A percentile compares a stretch with the other conserved stretches of the same genome.
These are phyloP conservation scores for Danio tinwini DNA, from an alignment of 2,797 vertebrate species.

Conservation along the genomic window DNA sequence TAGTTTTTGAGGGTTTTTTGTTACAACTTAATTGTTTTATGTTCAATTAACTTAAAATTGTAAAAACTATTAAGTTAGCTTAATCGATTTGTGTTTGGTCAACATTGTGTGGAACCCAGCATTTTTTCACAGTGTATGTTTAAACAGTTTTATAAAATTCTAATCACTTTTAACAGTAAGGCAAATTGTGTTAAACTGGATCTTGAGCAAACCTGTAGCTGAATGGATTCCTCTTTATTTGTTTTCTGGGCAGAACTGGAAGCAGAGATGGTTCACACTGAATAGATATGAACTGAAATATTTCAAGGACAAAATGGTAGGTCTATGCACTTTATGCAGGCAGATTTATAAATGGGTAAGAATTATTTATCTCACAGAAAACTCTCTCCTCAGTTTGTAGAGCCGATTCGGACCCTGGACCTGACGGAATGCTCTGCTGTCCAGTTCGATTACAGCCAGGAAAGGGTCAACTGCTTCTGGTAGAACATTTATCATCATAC, in stretches of 20 bases:
- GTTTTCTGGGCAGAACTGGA: conserved; percentile 86
- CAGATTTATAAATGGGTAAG: background rate
- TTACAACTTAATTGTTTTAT: too few species aligned
- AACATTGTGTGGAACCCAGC: too few species aligned
- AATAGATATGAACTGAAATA: conserved; percentile 94
- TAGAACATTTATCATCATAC: conserved; percentile 69
- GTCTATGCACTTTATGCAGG: conserved; percentile 53
- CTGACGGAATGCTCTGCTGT: conserved; percentile 91
- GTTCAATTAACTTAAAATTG: too few species aligned
- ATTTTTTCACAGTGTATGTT: background rate
- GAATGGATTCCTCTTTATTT: conserved; percentile 18
- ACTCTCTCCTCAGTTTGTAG: conserved; percentile 79
- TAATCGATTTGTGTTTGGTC: too few species aligned
- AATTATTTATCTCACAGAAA: background rate
- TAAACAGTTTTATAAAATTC: background rate
- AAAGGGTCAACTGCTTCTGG: conserved; percentile 97
- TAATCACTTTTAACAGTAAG: background rate
- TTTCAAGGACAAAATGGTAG: conserved; percentile 95
- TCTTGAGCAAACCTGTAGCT: background rate
- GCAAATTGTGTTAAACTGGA: background rate
- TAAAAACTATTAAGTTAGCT: too few species aligned
- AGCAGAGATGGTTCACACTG: conserved; percentile 95
- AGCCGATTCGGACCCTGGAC: conserved; percentile 90
- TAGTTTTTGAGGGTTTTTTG: too few species aligned
- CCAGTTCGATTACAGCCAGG: conserved; percentile 97